Percentiles rank a stretch among this genome's conserved stretches.
Conservation (phyloP, 2,113 vertebrate species). For the Tor tambroides region DNA sequence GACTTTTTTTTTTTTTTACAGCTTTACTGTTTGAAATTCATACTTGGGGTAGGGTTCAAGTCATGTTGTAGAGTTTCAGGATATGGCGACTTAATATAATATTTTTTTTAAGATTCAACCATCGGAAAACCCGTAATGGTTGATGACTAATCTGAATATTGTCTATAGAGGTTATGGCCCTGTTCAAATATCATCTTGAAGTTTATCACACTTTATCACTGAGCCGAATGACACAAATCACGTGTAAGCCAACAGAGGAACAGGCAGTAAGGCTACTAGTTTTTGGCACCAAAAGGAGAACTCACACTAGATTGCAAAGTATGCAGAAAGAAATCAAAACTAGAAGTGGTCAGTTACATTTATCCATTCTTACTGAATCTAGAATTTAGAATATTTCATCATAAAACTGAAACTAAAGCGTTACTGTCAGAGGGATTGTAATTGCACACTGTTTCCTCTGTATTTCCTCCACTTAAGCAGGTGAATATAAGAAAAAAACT, state of each 20-base stretch:
- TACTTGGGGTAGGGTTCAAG: too few species aligned
- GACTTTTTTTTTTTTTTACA: too few species aligned
- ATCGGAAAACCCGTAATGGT: not conserved
- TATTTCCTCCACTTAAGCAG: not conserved
- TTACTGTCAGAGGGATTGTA: not conserved
- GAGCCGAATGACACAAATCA: not conserved
- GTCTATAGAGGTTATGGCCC: not conserved
- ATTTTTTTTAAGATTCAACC: not conserved
- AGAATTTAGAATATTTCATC: not conserved
- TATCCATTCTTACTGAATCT: not conserved
- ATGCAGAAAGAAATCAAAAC: conserved; percentile 23
- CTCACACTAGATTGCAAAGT: conserved; percentile 2
- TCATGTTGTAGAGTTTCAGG: not conserved
- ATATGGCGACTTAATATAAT: not conserved
- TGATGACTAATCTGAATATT: not conserved
- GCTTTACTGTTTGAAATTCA: not conserved
- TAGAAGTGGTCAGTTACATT: conserved; percentile 32
- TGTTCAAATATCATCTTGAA: not conserved
- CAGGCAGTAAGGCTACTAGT: not conserved
- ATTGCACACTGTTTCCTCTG: not conserved
- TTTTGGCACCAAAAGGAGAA: conserved; percentile 11
- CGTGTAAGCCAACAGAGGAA: not conserved
- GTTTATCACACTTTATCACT: not conserved
- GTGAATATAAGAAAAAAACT: not conserved
- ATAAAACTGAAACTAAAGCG: not conserved